Evolutionary conservation across 2,113 vertebrate species (phyloP), one percentile per base, ranked within the genome.

Genomic region (Pongo abelii): DNA sequence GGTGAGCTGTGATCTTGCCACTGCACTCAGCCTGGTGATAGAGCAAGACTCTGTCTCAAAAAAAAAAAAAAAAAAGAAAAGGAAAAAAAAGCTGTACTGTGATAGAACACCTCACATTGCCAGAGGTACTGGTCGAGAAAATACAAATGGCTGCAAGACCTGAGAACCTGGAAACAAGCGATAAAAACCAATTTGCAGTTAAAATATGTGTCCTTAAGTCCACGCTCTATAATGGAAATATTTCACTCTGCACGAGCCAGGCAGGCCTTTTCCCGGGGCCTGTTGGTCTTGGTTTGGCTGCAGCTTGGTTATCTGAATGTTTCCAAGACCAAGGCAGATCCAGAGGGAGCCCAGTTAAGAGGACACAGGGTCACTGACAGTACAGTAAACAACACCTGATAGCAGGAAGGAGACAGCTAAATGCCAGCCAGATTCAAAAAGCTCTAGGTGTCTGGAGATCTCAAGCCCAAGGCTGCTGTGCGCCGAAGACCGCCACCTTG

Each of bases 81-180:
- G 4, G 0, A 27, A 64, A 2, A 64, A 14, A 64, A 93, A 83
- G 67, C 86, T n/a, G 2, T 27, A 18, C 16, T 0, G 0, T 13
- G 84, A 83, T 9, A 14, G 64, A 30, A 50, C 57, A 79, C 67
- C 43, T 87, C 61, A 25, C 69, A 46, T 85, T 84, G 50, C 48
- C 87, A 72, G 40, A 84, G 22, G 59, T 32, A 14, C 61, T 48
- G 5, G 52, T 59, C 13, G 59, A 89, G 84, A 40, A 87, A 46
- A 70, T 52, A 4, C 18, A 67, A 72, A 46, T 40, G 75, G 27
- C 78, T n/a, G 1, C 22, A 35, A 16, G 43, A 38, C 25, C 5
- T 1, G 46, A 79, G 67, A 85, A 89, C 59, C 85, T 89, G 89
- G 77, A 95, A 96, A 89, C 48, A 55, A 72, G 52, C 59, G 86